phyloP scores from a whole-genome alignment of 2,113 vertebrate species.

The Opisthocomus hoazin region DNA sequence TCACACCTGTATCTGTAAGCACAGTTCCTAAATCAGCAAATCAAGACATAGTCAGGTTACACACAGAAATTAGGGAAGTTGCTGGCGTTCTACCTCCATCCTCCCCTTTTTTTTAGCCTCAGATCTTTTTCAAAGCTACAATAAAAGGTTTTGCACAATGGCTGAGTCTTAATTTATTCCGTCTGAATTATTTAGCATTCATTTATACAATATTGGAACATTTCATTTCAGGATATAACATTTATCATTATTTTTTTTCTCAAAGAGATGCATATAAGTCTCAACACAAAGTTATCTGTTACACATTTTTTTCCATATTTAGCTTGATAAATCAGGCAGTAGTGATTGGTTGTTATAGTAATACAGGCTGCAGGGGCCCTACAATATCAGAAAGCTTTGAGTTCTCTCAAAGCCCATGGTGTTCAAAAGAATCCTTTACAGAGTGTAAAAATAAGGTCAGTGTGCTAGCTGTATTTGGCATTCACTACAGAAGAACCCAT shows the following conservation, averaged over 20 bases:
- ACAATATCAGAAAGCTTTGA: background rate
- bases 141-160: background rate
- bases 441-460: background rate
- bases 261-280: background rate
- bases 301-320: background rate
- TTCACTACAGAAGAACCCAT: background rate
- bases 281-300: background rate
- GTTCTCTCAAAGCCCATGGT: background rate
- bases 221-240: background rate
- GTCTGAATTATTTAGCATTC: conserved; percentile 19
- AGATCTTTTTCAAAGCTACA: background rate
- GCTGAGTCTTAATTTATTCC: conserved; percentile 2
- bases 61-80: background rate
- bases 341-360: background rate
- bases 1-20: background rate
- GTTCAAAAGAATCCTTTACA: background rate
- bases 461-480: background rate
- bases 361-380: background rate
- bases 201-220: background rate
- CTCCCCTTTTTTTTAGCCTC: background rate
- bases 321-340: background rate
- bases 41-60: background rate
- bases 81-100: background rate
- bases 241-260: background rate
- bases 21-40: background rate